Percentiles rank a stretch among this genome's conserved stretches.
Conservation (phyloP, 2,888 invertebrate genomes). For the Rotaria magnacalcarata region DNA sequence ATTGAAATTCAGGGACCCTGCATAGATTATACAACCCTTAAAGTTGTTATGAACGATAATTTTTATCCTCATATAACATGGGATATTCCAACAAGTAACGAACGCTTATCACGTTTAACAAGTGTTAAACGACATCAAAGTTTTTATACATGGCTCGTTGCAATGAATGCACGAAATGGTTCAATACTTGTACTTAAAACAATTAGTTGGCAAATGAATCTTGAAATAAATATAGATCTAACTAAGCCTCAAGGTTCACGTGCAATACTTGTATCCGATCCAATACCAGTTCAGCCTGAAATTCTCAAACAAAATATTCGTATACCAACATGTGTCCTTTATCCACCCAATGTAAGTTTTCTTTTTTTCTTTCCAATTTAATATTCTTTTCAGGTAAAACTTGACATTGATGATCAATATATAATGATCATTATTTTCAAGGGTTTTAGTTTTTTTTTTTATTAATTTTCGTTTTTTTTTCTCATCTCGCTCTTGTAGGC, state of each 20-base stretch:
- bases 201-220: conserved; percentile 54
- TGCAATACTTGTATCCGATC: conserved; percentile 50
- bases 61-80: conserved; percentile 56
- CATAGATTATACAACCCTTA: conserved; percentile 52
- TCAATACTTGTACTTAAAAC: conserved; percentile 56
- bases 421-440: conserved; percentile 4
- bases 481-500: conserved; percentile 45
- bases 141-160: conserved; percentile 59
- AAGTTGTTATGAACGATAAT: conserved; percentile 58
- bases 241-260: conserved; percentile 53
- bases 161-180: conserved; percentile 55
- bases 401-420: neutral
- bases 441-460: neutral
- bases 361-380: neutral
- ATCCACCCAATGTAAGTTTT: conserved; percentile 51
- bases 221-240: conserved; percentile 56
- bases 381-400: neutral
- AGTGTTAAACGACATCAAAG: conserved; percentile 57
- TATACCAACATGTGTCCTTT: conserved; percentile 55
- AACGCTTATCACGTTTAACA: conserved; percentile 54
- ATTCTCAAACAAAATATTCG: conserved; percentile 52
- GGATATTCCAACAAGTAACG: conserved; percentile 50
- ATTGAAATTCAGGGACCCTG: conserved; percentile 55
- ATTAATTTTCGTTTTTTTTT: too few species aligned
- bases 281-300: conserved; percentile 52